Percentiles rank a stretch among this genome's conserved stretches.
Evolutionary conservation across 2,888 invertebrate species (phyloP).

Genomic region (Ochropleura plecta): DNA sequence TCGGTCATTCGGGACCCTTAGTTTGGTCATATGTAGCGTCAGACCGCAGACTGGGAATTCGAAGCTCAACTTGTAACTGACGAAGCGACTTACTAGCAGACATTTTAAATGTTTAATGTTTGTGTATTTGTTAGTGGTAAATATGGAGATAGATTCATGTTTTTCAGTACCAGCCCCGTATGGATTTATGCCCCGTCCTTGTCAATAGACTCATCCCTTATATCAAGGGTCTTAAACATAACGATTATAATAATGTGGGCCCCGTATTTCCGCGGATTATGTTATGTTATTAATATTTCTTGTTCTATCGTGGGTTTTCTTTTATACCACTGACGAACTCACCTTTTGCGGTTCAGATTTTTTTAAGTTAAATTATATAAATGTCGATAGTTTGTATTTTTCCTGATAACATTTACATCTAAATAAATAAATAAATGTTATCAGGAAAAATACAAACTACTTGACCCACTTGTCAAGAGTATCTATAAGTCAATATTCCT

Average conservation of each 20-base stretch:
- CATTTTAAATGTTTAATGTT: conserved; percentile 31
- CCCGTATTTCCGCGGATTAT: neutral
- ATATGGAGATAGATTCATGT: neutral
- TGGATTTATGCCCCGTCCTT: neutral
- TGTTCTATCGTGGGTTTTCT: neutral
- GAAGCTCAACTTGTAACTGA: conserved; percentile 52
- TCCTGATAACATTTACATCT: neutral
- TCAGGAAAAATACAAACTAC: too few species aligned
- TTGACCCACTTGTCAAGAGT: neutral
- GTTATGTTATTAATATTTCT: neutral
- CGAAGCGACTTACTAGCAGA: conserved; percentile 25
- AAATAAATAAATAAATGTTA: too few species aligned
- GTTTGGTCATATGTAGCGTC: conserved; percentile 58
- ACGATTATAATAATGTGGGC: neutral
- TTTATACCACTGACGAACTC: neutral
- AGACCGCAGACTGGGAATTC: conserved; percentile 55
- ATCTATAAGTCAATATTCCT: neutral
- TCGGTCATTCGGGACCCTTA: conserved; percentile 52
- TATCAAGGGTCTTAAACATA: neutral
- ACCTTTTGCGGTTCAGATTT: neutral
- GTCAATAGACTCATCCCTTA: neutral
- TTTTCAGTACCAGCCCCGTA: neutral
- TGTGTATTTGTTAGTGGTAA: conserved; percentile 1
- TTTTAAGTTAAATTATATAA: neutral
- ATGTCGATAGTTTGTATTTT: too few species aligned